These are phyloP conservation scores for Catharus fuscescens DNA, from an alignment of 2,113 vertebrate genomes.

Conservation along the genomic window DNA sequence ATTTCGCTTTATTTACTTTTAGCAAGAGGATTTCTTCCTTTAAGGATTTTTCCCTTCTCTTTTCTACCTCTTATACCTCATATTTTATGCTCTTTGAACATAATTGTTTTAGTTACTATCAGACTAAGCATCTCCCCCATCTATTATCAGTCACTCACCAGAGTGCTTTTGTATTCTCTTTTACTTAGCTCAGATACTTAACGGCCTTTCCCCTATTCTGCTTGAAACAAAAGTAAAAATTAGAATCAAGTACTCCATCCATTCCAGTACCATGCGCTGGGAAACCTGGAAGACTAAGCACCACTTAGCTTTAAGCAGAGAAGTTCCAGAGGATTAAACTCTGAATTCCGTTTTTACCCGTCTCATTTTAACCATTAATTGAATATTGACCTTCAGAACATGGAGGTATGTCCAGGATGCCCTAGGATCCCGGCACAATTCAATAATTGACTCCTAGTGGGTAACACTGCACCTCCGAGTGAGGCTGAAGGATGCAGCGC, in stretches of 20 bases:
- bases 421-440: neutral
- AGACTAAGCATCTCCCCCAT: neutral
- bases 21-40: neutral
- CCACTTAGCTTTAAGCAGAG: neutral
- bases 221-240: neutral
- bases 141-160: neutral
- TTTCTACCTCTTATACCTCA: neutral
- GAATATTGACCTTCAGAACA: neutral
- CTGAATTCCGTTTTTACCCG: neutral
- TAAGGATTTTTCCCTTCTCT: neutral
- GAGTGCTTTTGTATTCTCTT: neutral
- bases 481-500: neutral
- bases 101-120: neutral
- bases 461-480: accelerated
- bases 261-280: neutral
- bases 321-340: neutral
- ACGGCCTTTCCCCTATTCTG: neutral
- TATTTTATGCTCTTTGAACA: neutral
- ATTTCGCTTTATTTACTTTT: neutral
- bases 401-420: neutral
- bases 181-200: neutral
- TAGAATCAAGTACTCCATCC: neutral
- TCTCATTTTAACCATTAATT: neutral
- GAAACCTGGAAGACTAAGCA: neutral
- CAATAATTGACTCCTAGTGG: accelerated